A percentile compares a stretch with the other conserved stretches of the same genome.
Conservation (phyloP, 2,113 vertebrate genomes). For the Sorex araneus region DNA sequence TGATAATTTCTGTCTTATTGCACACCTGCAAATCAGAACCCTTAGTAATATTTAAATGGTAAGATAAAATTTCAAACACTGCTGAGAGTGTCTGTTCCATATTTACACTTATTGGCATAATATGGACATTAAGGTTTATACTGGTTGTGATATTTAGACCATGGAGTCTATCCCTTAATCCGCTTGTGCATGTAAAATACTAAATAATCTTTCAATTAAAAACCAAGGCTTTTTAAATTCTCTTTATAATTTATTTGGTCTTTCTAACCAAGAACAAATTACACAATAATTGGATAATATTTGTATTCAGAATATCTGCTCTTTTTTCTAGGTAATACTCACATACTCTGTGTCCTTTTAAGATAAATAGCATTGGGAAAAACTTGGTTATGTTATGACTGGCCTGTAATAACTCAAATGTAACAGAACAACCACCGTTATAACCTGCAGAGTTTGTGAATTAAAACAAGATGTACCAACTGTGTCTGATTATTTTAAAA, state of each 20-base stretch:
- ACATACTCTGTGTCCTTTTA: not conserved
- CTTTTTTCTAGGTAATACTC: constrained; percentile 14
- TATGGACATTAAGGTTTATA: not conserved
- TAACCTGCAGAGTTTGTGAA: constrained; percentile 58
- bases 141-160: not conserved
- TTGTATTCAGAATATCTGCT: not conserved
- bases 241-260: not conserved
- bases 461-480: constrained; percentile 61
- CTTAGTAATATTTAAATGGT: not conserved
- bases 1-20: too few species aligned
- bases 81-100: not conserved
- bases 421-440: not conserved
- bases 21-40: not conserved
- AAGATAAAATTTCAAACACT: not conserved
- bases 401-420: not conserved
- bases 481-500: constrained; percentile 50
- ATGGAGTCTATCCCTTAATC: not conserved
- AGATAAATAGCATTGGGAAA: not conserved
- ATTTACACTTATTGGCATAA: not conserved
- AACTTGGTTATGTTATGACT: constrained; percentile 60
- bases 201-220: not conserved
- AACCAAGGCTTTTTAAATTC: not conserved
- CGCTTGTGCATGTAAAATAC: not conserved
- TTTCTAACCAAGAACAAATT: not conserved
- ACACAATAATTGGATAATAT: not conserved